Conservation (phyloP, 35 echinoderm and acorn worm species). For the Stichopus chloronotus region DNA sequence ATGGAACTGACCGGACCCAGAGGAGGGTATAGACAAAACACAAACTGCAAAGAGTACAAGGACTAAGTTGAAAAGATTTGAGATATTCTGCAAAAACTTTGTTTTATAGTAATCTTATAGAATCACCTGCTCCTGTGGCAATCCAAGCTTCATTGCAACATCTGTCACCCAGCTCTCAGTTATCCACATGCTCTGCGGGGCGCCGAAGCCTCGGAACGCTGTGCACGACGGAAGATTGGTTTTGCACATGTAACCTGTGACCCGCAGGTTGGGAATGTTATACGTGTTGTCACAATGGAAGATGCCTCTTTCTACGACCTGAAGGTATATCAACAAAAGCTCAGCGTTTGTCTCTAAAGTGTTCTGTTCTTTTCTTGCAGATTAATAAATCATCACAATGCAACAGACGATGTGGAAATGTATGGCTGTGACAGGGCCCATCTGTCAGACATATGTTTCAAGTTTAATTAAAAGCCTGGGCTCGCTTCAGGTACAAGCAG, state of each 20-base stretch:
- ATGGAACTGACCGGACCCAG: too few relatives aligned
- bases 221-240: slow-evolving; percentile 50
- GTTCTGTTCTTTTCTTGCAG: too few relatives aligned
- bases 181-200: slow-evolving; percentile 50
- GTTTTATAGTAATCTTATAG: neutral
- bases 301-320: slow-evolving; percentile 61
- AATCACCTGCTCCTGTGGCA: slow-evolving; percentile 56
- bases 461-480: too few relatives aligned
- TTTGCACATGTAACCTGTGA: slow-evolving; percentile 47
- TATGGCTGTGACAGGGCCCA: too few relatives aligned
- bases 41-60: neutral
- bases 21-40: neutral
- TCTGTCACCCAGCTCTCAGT: slow-evolving; percentile 53
- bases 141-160: slow-evolving; percentile 26
- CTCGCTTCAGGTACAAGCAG: too few relatives aligned
- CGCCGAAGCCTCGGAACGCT: slow-evolving; percentile 49
- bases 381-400: too few relatives aligned
- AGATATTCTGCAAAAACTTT: too few relatives aligned
- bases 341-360: too few relatives aligned
- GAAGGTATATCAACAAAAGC: neutral
- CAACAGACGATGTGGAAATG: too few relatives aligned
- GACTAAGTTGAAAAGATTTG: too few relatives aligned
- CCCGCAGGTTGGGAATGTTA: slow-evolving; percentile 49
- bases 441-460: neutral
- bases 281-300: slow-evolving; percentile 56